Percentiles rank a stretch among this genome's conserved stretches.
Evolutionary conservation across 2,888 invertebrate species (phyloP).

Genomic region (Mesoligia furuncula): DNA sequence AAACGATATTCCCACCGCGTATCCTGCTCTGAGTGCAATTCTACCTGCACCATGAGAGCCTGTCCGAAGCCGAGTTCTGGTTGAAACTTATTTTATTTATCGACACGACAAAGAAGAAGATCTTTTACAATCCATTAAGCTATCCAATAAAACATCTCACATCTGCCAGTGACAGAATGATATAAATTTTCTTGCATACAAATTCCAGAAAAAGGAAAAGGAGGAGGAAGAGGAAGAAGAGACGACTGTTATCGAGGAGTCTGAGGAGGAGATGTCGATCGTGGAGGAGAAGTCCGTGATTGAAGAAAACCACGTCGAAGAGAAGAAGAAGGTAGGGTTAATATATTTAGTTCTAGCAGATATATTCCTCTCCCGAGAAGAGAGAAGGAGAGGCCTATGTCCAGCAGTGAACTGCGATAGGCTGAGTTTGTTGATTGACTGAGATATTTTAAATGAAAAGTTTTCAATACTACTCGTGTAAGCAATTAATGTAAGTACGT

Average conservation of each 20-base stretch:
- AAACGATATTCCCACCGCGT: neutral
- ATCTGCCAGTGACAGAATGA: neutral
- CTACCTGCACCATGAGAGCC: neutral
- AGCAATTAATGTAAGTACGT: neutral
- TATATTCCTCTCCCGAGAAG: neutral
- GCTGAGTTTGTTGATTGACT: no score
- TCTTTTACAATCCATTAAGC: neutral
- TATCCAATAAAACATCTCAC: neutral
- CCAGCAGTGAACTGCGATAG: no score
- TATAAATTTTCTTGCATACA: neutral
- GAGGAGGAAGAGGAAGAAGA: constrained; percentile 83
- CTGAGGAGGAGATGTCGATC: constrained; percentile 88
- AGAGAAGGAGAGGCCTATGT: no score
- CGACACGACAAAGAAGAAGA: no score
- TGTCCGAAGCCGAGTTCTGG: neutral
- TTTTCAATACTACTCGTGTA: neutral
- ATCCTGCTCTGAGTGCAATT: neutral
- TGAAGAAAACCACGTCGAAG: constrained; percentile 89
- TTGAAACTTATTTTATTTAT: neutral
- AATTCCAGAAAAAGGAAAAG: constrained; percentile 88
- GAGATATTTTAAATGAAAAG: neutral
- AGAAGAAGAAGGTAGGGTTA: constrained; percentile 82
- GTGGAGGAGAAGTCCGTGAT: constrained; percentile 87
- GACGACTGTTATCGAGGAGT: constrained; percentile 86
- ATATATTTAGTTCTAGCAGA: neutral